A percentile compares a stretch with the other conserved stretches of the same genome.
Evolutionary conservation across 2,797 vertebrate genomes (phyloP).

Genomic region (Periparus ater): DNA sequence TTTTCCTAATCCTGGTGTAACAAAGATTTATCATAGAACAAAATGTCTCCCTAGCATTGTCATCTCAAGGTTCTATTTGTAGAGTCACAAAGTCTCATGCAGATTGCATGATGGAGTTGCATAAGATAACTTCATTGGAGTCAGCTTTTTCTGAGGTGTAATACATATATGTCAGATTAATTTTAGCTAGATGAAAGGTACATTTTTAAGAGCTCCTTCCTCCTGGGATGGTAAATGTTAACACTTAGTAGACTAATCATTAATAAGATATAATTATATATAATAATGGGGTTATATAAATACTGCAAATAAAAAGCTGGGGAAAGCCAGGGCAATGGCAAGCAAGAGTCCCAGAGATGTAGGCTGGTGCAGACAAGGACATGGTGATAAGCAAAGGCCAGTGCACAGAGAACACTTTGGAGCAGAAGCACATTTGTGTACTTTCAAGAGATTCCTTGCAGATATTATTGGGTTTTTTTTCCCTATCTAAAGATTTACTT

Average conservation of each 20-base stretch:
- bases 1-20: not conserved
- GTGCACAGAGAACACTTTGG: not conserved
- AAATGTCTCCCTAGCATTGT: slow-evolving; percentile 1
- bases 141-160: slow-evolving; percentile 37
- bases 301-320: slow-evolving; percentile 8
- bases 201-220: slow-evolving; percentile 24
- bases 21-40: slow-evolving; percentile 4
- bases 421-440: not conserved
- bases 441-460: not conserved
- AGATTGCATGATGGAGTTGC: slow-evolving; percentile 23
- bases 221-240: slow-evolving; percentile 33
- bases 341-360: not conserved
- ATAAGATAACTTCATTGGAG: slow-evolving; percentile 24
- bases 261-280: slow-evolving; percentile 43
- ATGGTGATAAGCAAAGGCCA: not conserved
- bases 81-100: slow-evolving; percentile 19
- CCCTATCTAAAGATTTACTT: not conserved
- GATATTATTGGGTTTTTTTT: rapidly evolving
- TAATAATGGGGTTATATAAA: slow-evolving; percentile 37
- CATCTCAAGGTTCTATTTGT: not conserved
- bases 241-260: slow-evolving; percentile 27
- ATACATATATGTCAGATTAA: slow-evolving; percentile 17
- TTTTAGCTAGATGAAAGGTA: slow-evolving; percentile 49
- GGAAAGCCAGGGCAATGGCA: not conserved
- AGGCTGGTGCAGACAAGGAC: not conserved